phyloP scores from a whole-genome alignment of 2,888 invertebrate species.

The Baronia brevicornis region DNA sequence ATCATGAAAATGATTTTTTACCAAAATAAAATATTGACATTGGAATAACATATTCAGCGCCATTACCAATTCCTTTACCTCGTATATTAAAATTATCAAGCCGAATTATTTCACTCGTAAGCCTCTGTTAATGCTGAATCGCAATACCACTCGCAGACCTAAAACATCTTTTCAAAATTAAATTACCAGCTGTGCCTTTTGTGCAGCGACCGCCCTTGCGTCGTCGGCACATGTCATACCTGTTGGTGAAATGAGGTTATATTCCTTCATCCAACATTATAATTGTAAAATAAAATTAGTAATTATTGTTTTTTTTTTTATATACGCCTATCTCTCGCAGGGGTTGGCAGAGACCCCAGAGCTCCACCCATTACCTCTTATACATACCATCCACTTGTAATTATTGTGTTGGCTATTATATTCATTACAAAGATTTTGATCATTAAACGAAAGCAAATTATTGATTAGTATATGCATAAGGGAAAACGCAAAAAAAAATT shows the following conservation, averaged over 20 bases:
- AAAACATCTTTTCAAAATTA: constrained; percentile 44
- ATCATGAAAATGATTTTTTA: constrained; percentile 12
- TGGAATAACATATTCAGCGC: constrained; percentile 58
- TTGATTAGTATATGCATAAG: no score
- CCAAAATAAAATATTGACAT: constrained; percentile 23
- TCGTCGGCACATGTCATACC: constrained; percentile 98
- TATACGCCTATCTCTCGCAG: no score
- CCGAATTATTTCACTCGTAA: constrained; percentile 61
- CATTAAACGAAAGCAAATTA: no score
- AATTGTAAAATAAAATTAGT: constrained; percentile 14
- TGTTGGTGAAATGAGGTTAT: constrained; percentile 76
- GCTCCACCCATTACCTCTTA: no score
- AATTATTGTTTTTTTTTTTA: no score
- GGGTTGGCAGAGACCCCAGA: no score
- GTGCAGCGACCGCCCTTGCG: constrained; percentile 98
- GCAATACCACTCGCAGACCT: constrained; percentile 52
- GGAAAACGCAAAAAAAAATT: no score
- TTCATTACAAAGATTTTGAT: no score
- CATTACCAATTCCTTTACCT: constrained; percentile 74
- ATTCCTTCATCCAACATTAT: constrained; percentile 40
- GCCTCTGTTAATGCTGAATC: constrained; percentile 66
- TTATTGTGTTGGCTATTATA: no score
- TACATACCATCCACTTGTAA: no score
- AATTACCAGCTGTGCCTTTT: constrained; percentile 98
- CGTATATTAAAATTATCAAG: constrained; percentile 62